These are phyloP conservation scores for Aepyceros melampus DNA, from an alignment of 2,113 vertebrate genomes.

Conservation along the genomic window DNA sequence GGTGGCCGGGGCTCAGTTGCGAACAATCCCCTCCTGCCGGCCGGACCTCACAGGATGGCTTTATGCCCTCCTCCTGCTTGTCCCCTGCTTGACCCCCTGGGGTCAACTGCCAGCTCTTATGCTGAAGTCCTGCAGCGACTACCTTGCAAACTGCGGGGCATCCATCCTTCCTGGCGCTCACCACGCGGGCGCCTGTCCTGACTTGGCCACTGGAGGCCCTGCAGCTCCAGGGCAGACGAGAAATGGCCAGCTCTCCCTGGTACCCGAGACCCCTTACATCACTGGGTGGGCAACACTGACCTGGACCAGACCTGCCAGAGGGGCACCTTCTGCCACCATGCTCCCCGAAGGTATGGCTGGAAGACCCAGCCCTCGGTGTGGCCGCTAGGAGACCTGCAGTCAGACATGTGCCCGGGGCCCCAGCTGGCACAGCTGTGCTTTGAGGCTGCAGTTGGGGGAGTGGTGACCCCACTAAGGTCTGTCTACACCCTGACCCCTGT, in stretches of 20 bases:
- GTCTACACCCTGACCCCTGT: neutral
- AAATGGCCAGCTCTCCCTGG: neutral
- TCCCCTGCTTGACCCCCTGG: neutral
- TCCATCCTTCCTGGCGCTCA: neutral
- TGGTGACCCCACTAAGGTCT: rapidly evolving
- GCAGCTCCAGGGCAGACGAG: neutral
- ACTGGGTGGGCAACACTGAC: rapidly evolving
- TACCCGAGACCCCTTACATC: rapidly evolving
- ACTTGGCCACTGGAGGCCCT: rapidly evolving
- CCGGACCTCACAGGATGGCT: rapidly evolving
- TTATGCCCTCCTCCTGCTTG: too few species aligned
- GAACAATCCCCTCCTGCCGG: too few species aligned
- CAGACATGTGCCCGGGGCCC: rapidly evolving
- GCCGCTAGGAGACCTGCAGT: rapidly evolving
- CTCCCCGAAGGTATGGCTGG: rapidly evolving
- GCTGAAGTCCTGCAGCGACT: neutral
- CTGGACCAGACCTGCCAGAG: rapidly evolving
- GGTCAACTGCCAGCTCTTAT: neutral
- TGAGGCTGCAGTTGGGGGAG: rapidly evolving
- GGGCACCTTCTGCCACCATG: neutral
- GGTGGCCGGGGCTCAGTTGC: rapidly evolving
- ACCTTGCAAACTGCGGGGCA: rapidly evolving
- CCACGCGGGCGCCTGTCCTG: rapidly evolving
- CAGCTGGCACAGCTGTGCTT: neutral
- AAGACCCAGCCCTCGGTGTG: rapidly evolving